phyloP scores from a whole-genome alignment of 2,113 vertebrate genomes.

The Sylvilagus bachmani region DNA sequence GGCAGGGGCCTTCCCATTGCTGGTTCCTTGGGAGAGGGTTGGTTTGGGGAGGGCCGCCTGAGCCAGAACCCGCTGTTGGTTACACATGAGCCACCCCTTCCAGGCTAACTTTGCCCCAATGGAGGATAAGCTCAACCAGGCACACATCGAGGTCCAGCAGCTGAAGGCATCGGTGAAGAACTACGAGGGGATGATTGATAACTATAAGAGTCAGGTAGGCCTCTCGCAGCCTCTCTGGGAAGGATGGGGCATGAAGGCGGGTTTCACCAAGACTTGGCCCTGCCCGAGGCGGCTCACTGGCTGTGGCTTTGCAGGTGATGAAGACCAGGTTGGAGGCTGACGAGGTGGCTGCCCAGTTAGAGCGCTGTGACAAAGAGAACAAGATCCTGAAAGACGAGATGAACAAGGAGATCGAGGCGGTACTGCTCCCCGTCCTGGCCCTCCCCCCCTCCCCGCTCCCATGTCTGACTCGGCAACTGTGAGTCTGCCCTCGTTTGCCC shows the following conservation, averaged over 20 bases:
- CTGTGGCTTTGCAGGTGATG: slow-evolving; percentile 86
- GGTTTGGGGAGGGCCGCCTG: background rate
- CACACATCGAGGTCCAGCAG: slow-evolving; percentile 92
- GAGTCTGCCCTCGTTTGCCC: background rate
- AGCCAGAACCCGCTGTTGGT: background rate
- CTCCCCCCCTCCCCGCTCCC: rapidly evolving
- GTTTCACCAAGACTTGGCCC: background rate
- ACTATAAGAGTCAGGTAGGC: slow-evolving; percentile 93
- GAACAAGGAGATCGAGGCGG: slow-evolving; percentile 91
- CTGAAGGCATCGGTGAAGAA: slow-evolving; percentile 92
- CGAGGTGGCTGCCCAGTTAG: slow-evolving; percentile 90
- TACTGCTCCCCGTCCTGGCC: slow-evolving; percentile 57
- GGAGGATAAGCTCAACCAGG: slow-evolving; percentile 93
- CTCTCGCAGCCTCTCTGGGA: rapidly evolving
- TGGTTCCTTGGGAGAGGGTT: background rate
- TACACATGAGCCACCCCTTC: slow-evolving; percentile 9
- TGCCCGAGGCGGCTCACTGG: background rate
- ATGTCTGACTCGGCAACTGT: background rate
- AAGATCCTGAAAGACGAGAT: slow-evolving; percentile 88
- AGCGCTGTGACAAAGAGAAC: slow-evolving; percentile 90
- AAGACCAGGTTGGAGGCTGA: slow-evolving; percentile 92
- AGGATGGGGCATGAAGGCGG: background rate
- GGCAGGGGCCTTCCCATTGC: background rate
- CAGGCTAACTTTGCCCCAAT: slow-evolving; percentile 88
- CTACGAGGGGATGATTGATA: slow-evolving; percentile 94